These are phyloP conservation scores for Apis laboriosa DNA, from an alignment of 1,140 invertebrate species.

Conservation along the genomic window DNA sequence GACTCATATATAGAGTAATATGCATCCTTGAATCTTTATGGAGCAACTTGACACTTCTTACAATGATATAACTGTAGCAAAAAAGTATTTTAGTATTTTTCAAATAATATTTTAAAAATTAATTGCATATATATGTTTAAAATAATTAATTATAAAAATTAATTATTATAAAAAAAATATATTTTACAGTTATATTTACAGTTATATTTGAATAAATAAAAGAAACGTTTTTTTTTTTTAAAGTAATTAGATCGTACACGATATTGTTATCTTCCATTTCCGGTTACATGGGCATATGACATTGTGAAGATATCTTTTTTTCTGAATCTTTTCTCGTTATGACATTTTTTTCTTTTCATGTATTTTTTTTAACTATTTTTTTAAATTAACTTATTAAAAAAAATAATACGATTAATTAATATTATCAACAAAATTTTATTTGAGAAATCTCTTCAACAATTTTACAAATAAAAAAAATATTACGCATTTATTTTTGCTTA, in stretches of 20 bases:
- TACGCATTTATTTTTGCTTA: too few species aligned
- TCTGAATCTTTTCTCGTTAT: neutral
- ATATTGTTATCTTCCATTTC: conserved; percentile 52
- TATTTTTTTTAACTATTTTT: neutral
- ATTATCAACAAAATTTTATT: neutral
- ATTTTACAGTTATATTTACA: neutral
- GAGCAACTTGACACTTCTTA: neutral
- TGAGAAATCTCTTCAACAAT: neutral
- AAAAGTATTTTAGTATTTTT: too few species aligned
- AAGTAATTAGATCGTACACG: conserved; percentile 10
- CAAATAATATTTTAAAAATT: neutral
- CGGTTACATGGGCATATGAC: conserved; percentile 16
- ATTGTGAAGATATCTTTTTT: neutral
- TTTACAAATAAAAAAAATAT: too few species aligned
- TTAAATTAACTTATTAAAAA: neutral
- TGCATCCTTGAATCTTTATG: neutral
- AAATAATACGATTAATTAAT: neutral
- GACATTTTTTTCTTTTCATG: too few species aligned
- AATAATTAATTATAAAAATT: neutral
- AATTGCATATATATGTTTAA: neutral
- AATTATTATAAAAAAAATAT: neutral
- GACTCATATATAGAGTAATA: neutral
- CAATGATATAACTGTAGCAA: neutral
- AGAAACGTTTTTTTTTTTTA: conserved; percentile 9
- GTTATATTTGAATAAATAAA: neutral